Conservation (phyloP, 2,888 invertebrate species). For the Napeogenes sylphis region DNA sequence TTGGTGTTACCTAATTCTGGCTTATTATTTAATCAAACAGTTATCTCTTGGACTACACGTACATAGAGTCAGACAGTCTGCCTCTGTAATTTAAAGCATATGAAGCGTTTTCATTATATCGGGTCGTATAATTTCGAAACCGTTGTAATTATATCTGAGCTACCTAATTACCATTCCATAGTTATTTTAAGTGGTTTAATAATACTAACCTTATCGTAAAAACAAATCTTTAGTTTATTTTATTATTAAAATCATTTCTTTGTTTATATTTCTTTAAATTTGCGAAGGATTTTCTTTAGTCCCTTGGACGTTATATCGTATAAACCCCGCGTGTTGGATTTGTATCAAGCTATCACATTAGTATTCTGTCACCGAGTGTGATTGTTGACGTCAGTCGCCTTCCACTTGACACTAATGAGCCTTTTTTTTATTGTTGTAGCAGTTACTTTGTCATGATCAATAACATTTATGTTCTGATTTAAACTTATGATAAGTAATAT, state of each 20-base stretch:
- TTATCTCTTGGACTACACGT: neutral
- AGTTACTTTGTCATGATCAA: neutral
- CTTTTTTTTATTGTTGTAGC: neutral
- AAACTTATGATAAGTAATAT: neutral
- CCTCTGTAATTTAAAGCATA: neutral
- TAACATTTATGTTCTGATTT: neutral
- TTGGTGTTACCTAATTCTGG: neutral
- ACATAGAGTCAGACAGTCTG: neutral
- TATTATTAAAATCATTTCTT: neutral
- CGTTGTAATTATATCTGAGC: too few species aligned
- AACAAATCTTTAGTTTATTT: too few species aligned
- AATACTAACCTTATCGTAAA: too few species aligned
- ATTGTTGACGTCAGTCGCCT: slow-evolving; percentile 26
- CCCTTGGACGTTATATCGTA: neutral
- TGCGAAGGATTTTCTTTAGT: neutral
- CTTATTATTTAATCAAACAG: slow-evolving; percentile 2
- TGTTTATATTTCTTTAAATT: neutral
- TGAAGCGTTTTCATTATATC: slow-evolving; percentile 2
- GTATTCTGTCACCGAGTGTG: slow-evolving; percentile 27
- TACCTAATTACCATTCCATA: too few species aligned
- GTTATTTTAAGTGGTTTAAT: too few species aligned
- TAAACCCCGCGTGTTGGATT: slow-evolving; percentile 1
- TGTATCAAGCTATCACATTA: slow-evolving; percentile 18
- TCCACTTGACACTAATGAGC: slow-evolving; percentile 22
- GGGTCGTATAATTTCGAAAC: too few species aligned